Evolutionary conservation across 1,140 invertebrate species (phyloP), one percentile per base, ranked within the genome.

Genomic region (Neodiprion pinetum): DNA sequence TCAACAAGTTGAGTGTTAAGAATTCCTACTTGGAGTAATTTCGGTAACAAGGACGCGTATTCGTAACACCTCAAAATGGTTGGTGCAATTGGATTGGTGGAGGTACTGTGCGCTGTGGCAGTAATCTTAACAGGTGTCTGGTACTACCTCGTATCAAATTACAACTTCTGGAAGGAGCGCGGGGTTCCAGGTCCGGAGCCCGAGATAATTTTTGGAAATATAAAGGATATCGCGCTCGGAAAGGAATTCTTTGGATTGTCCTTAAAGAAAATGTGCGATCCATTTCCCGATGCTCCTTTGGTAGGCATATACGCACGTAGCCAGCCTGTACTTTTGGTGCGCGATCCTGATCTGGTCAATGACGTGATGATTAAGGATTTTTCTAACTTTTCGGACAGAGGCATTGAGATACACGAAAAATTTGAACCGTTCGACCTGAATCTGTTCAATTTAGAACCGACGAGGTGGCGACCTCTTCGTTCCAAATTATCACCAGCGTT

Each of bases 111-210:
- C 28, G 28, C 28, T 40, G 28, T 40, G 5, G 28, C 28, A 5
- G 28, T 40, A 40, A 40, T 40, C 5, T 40, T 40, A 5, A 40
- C 28, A 3, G 28, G 28, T 40, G 28, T 48, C 53, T 50, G 70
- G 49, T 67, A 75, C 65, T 74, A 74, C 1, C 17, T 40, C 9
- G 66, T 61, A 49, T 21, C 12, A n/a, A 70, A 70, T 14, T 74
- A 71, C 53, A 67, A 66, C 61, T 75, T 70, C n/a, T 87, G 85
- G 84, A 84, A 86, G 73, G 73, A 89, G 82, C 74, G 83, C 74
- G 74, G 84, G 79, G 79, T 90, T 81, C 76, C 90, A 80, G 80
- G 90, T 88, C 78, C 87, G 75, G 88, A 83, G 74, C 84, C 84
- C 1, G 81, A 80, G 61, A 80, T 85, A 48, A 71, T 85, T 9